Conservation (phyloP, 2,888 invertebrate genomes). For the Lepidocyrtinus sp. region DNA sequence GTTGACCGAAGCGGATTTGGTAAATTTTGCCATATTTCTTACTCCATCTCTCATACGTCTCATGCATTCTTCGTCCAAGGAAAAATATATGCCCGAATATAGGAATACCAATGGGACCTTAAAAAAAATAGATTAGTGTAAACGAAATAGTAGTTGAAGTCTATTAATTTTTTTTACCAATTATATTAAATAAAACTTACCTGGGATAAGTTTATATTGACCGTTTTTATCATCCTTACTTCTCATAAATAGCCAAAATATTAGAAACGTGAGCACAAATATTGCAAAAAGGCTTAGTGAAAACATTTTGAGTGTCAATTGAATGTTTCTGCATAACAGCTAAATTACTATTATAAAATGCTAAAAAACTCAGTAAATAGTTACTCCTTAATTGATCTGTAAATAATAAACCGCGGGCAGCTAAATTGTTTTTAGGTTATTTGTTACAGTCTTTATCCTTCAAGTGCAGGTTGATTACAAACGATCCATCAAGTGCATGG, state of each 20-base stretch:
- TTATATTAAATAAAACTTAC: too few relatives aligned
- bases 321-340: too few relatives aligned
- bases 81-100: constrained; percentile 45
- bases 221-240: constrained; percentile 20
- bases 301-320: constrained; percentile 20
- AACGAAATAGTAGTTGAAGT: background rate
- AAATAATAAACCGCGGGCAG: too few relatives aligned
- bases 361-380: too few relatives aligned
- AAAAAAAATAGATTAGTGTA: background rate
- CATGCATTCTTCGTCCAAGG: constrained; percentile 28
- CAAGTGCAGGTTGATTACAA: too few relatives aligned
- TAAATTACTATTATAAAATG: too few relatives aligned
- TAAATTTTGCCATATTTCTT: constrained; percentile 47
- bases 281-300: constrained; percentile 9
- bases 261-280: constrained; percentile 13
- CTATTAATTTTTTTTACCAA: too few relatives aligned
- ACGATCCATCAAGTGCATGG: too few relatives aligned
- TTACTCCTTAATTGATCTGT: too few relatives aligned
- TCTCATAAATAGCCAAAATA: constrained; percentile 30
- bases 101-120: constrained; percentile 49
- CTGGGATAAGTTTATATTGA: constrained; percentile 27
- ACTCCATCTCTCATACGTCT: constrained; percentile 43
- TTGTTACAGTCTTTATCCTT: too few relatives aligned
- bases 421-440: too few relatives aligned
- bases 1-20: constrained; percentile 29